Conservation (phyloP, 2,797 vertebrate species). For the Setipinna tenuifilis region DNA sequence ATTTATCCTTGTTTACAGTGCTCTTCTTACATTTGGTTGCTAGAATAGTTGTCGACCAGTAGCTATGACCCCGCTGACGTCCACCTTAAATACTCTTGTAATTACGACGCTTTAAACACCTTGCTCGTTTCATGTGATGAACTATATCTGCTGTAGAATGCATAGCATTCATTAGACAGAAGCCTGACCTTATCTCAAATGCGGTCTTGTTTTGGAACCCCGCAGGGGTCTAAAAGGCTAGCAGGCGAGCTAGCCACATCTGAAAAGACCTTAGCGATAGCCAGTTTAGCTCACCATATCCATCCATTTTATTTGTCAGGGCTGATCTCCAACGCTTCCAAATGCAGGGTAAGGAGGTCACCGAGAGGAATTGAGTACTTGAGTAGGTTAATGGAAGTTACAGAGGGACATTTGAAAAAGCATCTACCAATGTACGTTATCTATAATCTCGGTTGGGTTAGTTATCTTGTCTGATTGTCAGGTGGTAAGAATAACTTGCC, state of each 20-base stretch:
- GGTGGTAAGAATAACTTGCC: background rate
- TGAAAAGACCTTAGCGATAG: constrained; percentile 19
- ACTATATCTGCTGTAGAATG: background rate
- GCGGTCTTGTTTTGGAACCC: constrained; percentile 4
- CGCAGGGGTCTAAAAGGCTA: background rate
- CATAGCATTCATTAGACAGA: background rate
- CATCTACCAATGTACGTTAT: background rate
- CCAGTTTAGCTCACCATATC: background rate
- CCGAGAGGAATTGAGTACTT: background rate
- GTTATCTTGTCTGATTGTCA: background rate
- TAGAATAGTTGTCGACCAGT: background rate
- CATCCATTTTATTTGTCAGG: constrained; percentile 25
- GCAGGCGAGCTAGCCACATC: background rate
- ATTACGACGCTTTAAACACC: background rate
- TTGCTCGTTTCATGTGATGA: background rate
- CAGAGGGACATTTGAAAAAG: background rate
- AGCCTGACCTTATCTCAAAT: background rate
- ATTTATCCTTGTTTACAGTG: background rate
- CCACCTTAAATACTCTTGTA: background rate
- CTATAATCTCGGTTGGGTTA: background rate
- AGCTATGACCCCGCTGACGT: background rate
- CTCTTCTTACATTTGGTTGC: background rate
- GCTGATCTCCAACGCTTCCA: background rate
- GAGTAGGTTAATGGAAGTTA: background rate
- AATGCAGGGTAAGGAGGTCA: constrained; percentile 18